Percentiles rank a stretch among this genome's conserved stretches.
These are phyloP conservation scores for Lanius collurio DNA, from an alignment of 2,113 vertebrate species.

Conservation along the genomic window DNA sequence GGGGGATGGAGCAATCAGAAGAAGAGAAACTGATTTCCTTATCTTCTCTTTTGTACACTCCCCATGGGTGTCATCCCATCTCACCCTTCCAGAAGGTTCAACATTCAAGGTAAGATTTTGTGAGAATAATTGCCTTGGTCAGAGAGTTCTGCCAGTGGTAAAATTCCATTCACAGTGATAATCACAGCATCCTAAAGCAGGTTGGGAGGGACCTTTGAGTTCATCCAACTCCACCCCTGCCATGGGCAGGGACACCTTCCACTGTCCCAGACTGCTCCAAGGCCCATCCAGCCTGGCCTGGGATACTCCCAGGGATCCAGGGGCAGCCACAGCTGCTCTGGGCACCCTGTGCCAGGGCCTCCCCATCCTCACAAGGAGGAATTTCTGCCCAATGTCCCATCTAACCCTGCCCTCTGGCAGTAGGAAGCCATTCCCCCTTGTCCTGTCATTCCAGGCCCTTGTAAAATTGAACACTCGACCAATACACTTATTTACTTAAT, in stretches of 20 bases:
- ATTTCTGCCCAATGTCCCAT: not conserved
- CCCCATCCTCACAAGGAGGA: rapidly evolving
- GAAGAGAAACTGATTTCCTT: not conserved
- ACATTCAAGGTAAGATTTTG: not conserved
- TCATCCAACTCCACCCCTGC: not conserved
- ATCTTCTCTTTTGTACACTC: not conserved
- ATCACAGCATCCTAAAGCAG: not conserved
- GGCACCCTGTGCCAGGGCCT: not conserved
- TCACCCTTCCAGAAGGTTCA: not conserved
- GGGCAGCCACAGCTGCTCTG: not conserved
- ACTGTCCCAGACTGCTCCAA: rapidly evolving
- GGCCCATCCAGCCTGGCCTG: not conserved
- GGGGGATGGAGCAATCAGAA: not conserved
- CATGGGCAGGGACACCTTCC: not conserved
- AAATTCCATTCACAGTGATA: not conserved
- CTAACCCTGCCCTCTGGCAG: not conserved
- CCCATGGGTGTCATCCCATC: not conserved
- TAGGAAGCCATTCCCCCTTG: not conserved
- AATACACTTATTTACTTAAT: not conserved
- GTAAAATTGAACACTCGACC: not conserved
- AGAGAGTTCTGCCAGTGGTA: not conserved
- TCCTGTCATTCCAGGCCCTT: not conserved
- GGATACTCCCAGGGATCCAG: not conserved
- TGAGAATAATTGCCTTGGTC: not conserved
- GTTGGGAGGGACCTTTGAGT: not conserved